Base-by-base conservation (phyloP, 2,888 invertebrate species). In the Ophion costatus region DNA sequence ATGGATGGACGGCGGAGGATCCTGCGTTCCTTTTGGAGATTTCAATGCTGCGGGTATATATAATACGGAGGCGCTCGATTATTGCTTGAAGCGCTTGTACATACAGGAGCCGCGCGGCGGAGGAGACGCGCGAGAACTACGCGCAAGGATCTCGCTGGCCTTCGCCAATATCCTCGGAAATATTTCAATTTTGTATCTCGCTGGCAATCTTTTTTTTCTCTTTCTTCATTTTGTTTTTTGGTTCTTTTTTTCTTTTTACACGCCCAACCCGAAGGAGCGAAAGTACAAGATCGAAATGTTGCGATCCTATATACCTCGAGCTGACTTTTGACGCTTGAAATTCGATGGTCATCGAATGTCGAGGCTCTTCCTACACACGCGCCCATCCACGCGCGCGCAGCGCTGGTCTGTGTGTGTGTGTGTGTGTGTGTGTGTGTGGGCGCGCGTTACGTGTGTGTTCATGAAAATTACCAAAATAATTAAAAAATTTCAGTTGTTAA, bases 21-120 rank as follows among this genome's bases (percentile, higher is more conserved):
- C 73, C 69, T 17, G 38, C 59, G 75, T 64, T 42, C 70, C 75
- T 84, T 84, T 82, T 75, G 82, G 84, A 82, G 84, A 84, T 84
- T 82, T 84, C 84, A 84, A 84, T 84, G 84, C 82, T 82, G 79
- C 84, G 75, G 17, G 42, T 63, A 64, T 67, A 14, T 42, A 66
- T 11, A 45, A 45, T 45, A 45, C 45, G 45, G 45, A 45, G 64
- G n/a, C 29, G 33, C 71, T 24, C 38, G 38, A 38, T 38, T 24
- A 29, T 45, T 66, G 45, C 38, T 73, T 61, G 29, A 51, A 67
- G 22, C 59, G 59, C 57, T 42, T 33, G 51, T 45, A 67, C 64
- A 45, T 45, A 45, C 45, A 45, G 45, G 14, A 45, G 45, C 14
- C 45, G 14, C 45, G 1, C 45, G 56, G 38, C 22, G n/a, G 38